These are phyloP conservation scores for Austrolebias charrua DNA, from an alignment of 2,797 vertebrate genomes.

Conservation along the genomic window DNA sequence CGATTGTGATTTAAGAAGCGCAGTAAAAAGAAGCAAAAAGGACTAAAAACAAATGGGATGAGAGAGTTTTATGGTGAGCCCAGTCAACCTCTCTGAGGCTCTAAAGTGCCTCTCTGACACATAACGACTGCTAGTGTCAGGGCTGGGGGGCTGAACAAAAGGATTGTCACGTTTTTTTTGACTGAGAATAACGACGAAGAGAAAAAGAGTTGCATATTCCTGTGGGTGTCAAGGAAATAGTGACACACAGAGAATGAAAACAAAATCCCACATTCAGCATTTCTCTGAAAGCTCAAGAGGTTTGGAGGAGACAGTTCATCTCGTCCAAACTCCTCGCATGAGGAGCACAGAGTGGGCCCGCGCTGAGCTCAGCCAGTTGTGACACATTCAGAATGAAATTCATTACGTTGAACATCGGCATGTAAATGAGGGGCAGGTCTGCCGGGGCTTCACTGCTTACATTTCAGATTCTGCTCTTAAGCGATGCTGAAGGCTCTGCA, in stretches of 20 bases:
- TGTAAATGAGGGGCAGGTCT: constrained; percentile 47
- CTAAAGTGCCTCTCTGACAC: constrained; percentile 48
- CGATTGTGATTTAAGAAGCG: constrained; percentile 5
- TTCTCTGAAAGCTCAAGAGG: constrained; percentile 16
- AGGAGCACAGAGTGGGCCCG: constrained; percentile 6
- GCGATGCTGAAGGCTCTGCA: constrained; percentile 17
- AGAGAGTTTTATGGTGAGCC: constrained; percentile 28
- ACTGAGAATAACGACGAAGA: constrained; percentile 22
- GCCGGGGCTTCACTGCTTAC: constrained; percentile 6
- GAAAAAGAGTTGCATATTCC: neutral
- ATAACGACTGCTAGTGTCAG: constrained; percentile 22
- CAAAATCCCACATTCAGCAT: constrained; percentile 8
- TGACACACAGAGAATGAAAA: neutral
- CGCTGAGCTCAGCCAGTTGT: constrained; percentile 41
- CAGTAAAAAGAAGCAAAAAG: constrained; percentile 11
- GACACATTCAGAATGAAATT: constrained; percentile 38
- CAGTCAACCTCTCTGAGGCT: constrained; percentile 33
- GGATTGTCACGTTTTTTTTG: constrained; percentile 31
- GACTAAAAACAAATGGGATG: constrained; percentile 26
- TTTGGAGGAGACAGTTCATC: constrained; percentile 13
- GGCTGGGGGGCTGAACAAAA: constrained; percentile 30
- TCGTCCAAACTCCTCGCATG: constrained; percentile 4
- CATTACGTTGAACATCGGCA: constrained; percentile 31
- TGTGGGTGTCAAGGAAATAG: neutral
- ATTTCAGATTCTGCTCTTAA: constrained; percentile 4